phyloP scores from a whole-genome alignment of 2,113 vertebrate genomes.

The Merops nubicus region DNA sequence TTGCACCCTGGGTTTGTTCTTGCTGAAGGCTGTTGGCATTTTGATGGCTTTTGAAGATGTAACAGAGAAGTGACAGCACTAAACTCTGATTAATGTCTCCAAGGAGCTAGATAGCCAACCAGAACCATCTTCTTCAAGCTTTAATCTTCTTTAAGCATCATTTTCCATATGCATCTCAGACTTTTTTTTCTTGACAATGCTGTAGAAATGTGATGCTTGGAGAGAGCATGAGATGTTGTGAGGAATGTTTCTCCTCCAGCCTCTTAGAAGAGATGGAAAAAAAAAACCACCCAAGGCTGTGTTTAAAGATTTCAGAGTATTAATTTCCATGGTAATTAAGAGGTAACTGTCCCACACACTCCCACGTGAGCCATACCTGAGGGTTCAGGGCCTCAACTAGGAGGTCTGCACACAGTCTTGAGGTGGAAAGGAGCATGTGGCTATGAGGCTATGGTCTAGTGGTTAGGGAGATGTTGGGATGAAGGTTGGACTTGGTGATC shows the following conservation, averaged over 20 bases:
- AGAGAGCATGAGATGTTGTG: background rate
- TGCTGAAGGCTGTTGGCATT: background rate
- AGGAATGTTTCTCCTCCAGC: background rate
- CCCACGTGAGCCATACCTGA: background rate
- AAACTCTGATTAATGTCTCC: constrained; percentile 44
- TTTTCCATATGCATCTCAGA: background rate
- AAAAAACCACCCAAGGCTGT: background rate
- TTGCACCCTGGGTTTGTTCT: background rate
- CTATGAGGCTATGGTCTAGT: too few species aligned
- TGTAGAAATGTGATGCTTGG: background rate
- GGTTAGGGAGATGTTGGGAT: too few species aligned
- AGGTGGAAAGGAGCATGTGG: background rate
- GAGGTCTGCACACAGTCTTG: background rate
- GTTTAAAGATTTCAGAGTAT: background rate
- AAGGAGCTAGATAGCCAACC: constrained; percentile 7
- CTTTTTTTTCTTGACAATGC: background rate
- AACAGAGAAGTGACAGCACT: constrained; percentile 8
- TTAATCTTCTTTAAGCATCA: too few species aligned
- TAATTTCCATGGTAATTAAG: background rate
- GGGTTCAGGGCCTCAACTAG: background rate
- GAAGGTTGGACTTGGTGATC: too few species aligned
- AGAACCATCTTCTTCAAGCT: background rate
- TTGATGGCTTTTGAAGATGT: background rate
- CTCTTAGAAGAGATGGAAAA: background rate
- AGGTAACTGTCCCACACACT: background rate